phyloP scores from a whole-genome alignment of 2,888 invertebrate species.

The Limnephilus marmoratus region DNA sequence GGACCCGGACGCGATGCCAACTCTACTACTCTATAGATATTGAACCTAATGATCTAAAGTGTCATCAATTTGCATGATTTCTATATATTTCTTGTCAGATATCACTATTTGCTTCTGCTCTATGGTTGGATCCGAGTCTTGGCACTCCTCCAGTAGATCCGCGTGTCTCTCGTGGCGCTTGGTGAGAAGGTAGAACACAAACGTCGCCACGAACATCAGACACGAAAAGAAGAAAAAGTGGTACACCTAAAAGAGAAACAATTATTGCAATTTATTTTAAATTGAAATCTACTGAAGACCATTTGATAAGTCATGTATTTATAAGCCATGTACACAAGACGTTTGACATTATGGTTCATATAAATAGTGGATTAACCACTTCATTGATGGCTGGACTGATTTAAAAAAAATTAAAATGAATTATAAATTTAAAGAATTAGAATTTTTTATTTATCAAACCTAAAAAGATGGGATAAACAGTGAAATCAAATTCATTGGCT shows the following conservation, averaged over 20 bases:
- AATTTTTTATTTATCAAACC: no score
- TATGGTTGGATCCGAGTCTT: neutral
- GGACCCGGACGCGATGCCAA: no score
- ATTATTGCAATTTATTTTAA: neutral
- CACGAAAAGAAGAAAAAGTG: conserved; percentile 89
- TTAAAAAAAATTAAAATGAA: no score
- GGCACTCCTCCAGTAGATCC: neutral
- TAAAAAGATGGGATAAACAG: no score
- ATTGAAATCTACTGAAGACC: neutral
- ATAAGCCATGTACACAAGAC: no score
- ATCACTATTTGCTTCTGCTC: neutral
- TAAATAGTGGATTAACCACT: no score
- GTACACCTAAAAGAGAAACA: conserved; percentile 78
- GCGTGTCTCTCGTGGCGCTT: conserved; percentile 66
- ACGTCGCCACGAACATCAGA: conserved; percentile 84
- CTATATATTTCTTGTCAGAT: conserved; percentile 47
- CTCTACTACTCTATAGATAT: neutral
- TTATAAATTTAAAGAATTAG: no score
- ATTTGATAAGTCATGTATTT: neutral
- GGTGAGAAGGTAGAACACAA: conserved; percentile 83
- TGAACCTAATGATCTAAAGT: conserved; percentile 50
- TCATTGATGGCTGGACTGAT: no score
- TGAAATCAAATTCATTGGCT: no score
- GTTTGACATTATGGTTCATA: no score
- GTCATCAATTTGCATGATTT: conserved; percentile 57